These are phyloP conservation scores for Solen grandis DNA, from an alignment of 1,140 invertebrate species.

Conservation along the genomic window DNA sequence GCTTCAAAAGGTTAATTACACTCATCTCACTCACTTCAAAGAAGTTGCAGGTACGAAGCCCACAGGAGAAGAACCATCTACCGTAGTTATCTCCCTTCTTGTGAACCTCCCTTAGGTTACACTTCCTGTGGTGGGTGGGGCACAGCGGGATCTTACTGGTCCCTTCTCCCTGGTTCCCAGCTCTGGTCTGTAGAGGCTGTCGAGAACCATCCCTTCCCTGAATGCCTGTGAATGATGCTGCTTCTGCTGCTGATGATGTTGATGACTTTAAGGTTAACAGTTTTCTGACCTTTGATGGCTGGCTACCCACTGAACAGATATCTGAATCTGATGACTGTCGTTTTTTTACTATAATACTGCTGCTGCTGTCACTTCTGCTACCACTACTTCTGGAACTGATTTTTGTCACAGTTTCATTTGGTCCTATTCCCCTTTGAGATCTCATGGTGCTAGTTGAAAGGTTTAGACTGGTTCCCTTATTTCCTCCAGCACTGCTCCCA, in stretches of 20 bases:
- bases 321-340: neutral
- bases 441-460: neutral
- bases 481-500: too few species aligned
- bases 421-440: neutral
- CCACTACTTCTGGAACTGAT: neutral
- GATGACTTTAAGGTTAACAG: too few species aligned
- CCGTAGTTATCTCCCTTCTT: conserved; percentile 74
- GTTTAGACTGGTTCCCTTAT: conserved; percentile 2
- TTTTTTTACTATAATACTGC: conserved; percentile 9
- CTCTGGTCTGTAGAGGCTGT: neutral
- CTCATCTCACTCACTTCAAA: conserved; percentile 74
- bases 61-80: conserved; percentile 74
- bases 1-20: too few species aligned
- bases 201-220: neutral
- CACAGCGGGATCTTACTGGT: conserved; percentile 63
- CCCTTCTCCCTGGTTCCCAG: neutral
- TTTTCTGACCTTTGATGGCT: conserved; percentile 2
- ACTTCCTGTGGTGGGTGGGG: conserved; percentile 65
- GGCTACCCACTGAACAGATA: too few species aligned
- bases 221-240: neutral
- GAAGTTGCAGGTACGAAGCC: conserved; percentile 70
- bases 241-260: too few species aligned
- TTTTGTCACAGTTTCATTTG: neutral
- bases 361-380: neutral
- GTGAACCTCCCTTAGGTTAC: conserved; percentile 66